Evolutionary conservation across 2,113 vertebrate species (phyloP), one percentile per base, ranked within the genome.

Genomic region (Cynoglossus semilaevis): DNA sequence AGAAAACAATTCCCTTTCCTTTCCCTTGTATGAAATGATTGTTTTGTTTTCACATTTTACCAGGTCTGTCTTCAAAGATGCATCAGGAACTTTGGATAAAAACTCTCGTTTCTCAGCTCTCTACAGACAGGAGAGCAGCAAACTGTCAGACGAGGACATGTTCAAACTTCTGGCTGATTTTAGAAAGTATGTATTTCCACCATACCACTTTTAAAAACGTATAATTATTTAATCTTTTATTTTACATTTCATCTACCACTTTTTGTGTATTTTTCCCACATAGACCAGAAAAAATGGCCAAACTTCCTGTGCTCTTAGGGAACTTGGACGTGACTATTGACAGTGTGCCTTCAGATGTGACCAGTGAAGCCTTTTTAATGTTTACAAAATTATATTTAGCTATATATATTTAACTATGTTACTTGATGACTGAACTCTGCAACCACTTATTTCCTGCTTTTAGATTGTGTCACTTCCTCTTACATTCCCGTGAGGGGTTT

Each of bases 221-320:
- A 19, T n/a, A n/a, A n/a, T 12, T 7, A 34, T 11, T 1, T 29
- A n/a, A n/a, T 46, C 15, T 34, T 13, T 51, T 48, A 63, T 38
- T 5, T 56, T 64, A 1, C 5, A 2, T 50, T 9, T 50, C 59
- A 51, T 4, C 55, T 36, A 51, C 15, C 8, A 6, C 8, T 35
- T 18, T 62, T 9, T 41, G 1, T 35, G 12, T 66, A 7, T 59
- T 11, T 53, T 83, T 58, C 60, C 47, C 51, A 69, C 14, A 44
- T 80, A 98, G 96, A 86, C 94, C 94, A 55, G 97, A 99, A 84
- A 98, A 97, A 90, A 96, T 98, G 95, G 92, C 94, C 70, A 99
- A 99, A 76, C 93, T 98, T 56, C 96, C 96, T 11, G 94, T 99
- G 72, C 93, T 99, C 84, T 83, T 98, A 81, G 97, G 97, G 76